Evolutionary conservation across 2,888 invertebrate genomes (phyloP).

Genomic region (Hydropsyche betteni): DNA sequence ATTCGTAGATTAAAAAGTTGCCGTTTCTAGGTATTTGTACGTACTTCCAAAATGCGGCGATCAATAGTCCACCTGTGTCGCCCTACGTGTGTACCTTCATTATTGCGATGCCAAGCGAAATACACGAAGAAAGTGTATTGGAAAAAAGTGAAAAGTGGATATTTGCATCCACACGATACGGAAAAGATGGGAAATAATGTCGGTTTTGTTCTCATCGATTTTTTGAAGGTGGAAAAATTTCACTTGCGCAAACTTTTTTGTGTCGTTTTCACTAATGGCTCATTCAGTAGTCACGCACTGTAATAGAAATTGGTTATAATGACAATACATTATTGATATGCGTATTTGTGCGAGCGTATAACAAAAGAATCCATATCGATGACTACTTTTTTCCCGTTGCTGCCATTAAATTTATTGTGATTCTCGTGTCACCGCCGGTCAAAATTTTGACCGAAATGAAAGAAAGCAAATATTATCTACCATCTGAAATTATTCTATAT

Average conservation of each 20-base stretch:
- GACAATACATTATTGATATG: constrained; percentile 19
- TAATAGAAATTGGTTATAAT: constrained; percentile 20
- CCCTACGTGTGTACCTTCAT: constrained; percentile 27
- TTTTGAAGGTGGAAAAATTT: no score
- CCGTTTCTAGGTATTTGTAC: constrained; percentile 26
- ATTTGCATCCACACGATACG: no score
- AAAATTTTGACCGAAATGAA: no score
- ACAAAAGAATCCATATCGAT: constrained; percentile 23
- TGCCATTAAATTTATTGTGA: constrained; percentile 1
- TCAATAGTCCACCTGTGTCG: constrained; percentile 30
- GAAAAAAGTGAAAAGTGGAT: background rate
- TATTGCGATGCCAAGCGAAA: background rate
- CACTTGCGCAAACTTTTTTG: no score
- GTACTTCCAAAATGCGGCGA: constrained; percentile 29
- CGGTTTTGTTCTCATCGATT: no score
- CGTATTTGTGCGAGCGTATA: background rate
- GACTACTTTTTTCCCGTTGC: background rate
- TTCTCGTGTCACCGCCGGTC: background rate
- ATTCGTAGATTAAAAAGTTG: constrained; percentile 32
- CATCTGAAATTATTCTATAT: no score
- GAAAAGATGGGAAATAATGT: no score
- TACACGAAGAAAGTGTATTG: background rate
- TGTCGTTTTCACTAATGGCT: constrained; percentile 16
- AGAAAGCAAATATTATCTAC: no score
- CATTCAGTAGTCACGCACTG: constrained; percentile 9